phyloP scores from a whole-genome alignment of 2,113 vertebrate genomes.

The Dipodomys merriami region DNA sequence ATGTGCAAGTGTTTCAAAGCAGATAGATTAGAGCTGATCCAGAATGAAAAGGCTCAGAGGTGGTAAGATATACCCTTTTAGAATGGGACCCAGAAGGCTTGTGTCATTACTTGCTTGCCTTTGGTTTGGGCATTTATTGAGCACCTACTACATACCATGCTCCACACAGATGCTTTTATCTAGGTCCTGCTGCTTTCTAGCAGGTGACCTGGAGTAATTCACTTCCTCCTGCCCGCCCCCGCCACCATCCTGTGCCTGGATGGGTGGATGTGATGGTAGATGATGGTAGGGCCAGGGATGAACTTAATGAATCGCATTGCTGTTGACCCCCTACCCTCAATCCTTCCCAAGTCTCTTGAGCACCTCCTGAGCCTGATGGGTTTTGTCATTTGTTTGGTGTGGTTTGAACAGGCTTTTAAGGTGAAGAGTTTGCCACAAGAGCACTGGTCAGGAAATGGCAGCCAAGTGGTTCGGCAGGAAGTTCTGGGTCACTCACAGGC shows the following conservation, averaged over 20 bases:
- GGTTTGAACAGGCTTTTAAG: background rate
- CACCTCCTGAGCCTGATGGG: background rate
- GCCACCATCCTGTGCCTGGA: background rate
- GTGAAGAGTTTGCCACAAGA: background rate
- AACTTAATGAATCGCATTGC: too few species aligned
- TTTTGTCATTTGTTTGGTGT: background rate
- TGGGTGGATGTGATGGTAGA: background rate
- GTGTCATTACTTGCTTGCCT: background rate
- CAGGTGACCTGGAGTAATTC: background rate
- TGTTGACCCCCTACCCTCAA: background rate
- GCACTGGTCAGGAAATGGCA: background rate
- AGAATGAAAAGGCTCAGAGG: background rate
- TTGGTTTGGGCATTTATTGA: background rate
- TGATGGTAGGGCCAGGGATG: too few species aligned
- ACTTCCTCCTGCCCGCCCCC: background rate
- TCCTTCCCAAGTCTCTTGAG: background rate
- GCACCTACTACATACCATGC: background rate
- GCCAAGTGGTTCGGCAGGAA: background rate
- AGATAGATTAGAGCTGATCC: background rate
- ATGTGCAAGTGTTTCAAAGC: conserved; percentile 10
- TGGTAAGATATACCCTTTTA: background rate
- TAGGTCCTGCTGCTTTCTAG: background rate
- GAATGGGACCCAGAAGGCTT: background rate
- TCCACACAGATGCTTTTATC: background rate
- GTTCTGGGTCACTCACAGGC: background rate